These are phyloP conservation scores for Microctenopoma lineatum DNA, from an alignment of 2,797 vertebrate species.

Conservation along the genomic window DNA sequence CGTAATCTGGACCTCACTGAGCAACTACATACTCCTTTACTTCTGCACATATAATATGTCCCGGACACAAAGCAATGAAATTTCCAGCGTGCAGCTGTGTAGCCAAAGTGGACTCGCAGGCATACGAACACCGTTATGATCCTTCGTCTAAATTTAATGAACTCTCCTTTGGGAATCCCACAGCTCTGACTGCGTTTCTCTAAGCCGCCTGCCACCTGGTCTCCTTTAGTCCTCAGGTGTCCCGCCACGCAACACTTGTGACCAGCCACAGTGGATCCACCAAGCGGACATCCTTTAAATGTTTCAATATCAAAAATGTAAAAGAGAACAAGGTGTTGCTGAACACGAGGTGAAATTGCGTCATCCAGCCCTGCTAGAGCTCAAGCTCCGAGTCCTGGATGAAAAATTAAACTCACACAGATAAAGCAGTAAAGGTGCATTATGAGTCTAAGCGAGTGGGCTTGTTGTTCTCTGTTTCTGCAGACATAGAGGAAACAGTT, in stretches of 20 bases:
- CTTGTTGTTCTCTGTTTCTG: conserved; percentile 22
- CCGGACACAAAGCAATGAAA: conserved; percentile 56
- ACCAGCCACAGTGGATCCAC: background rate
- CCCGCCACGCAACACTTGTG: conserved; percentile 32
- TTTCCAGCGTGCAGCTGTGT: conserved; percentile 46
- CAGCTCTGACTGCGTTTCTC: conserved; percentile 35
- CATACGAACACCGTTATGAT: conserved; percentile 23
- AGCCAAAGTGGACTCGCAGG: conserved; percentile 14
- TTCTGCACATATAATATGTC: conserved; percentile 33
- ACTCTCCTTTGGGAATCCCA: conserved; percentile 55
- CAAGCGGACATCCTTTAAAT: conserved; percentile 7
- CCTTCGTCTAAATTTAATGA: conserved; percentile 64
- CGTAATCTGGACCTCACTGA: conserved; percentile 58
- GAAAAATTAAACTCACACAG: background rate
- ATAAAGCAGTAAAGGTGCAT: conserved; percentile 3
- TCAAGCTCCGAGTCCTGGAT: background rate
- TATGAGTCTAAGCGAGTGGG: conserved; percentile 8
- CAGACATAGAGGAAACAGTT: conserved; percentile 30
- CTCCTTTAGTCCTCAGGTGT: conserved; percentile 49
- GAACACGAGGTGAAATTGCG: background rate
- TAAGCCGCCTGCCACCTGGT: conserved; percentile 57
- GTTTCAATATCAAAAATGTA: conserved; percentile 3
- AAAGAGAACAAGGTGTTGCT: background rate
- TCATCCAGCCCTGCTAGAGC: background rate
- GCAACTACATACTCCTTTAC: conserved; percentile 40